These are phyloP conservation scores for Phalacrocorax aristotelis DNA, from an alignment of 2,113 vertebrate species.

Conservation along the genomic window DNA sequence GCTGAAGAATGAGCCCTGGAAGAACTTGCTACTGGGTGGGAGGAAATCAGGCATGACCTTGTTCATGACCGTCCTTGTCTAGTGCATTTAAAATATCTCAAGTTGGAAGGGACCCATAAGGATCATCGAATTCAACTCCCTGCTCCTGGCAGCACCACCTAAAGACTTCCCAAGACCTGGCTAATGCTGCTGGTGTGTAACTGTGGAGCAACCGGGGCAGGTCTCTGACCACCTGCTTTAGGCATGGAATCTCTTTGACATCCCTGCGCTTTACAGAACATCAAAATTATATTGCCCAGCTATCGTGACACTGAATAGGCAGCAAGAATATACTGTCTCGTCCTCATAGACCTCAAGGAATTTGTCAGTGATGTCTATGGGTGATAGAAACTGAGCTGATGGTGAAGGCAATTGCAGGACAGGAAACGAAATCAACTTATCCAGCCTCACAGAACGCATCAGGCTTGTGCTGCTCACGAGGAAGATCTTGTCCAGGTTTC, in stretches of 20 bases:
- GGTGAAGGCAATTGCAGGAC: neutral
- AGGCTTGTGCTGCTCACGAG: neutral
- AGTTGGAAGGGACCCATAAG: neutral
- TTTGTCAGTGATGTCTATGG: neutral
- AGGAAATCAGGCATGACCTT: neutral
- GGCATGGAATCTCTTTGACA: neutral
- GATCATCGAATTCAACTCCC: neutral
- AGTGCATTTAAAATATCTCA: neutral
- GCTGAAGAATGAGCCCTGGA: neutral
- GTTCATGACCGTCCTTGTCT: neutral
- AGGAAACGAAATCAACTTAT: neutral
- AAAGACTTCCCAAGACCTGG: neutral
- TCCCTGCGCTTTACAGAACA: neutral
- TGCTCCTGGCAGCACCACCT: neutral
- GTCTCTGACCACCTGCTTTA: neutral
- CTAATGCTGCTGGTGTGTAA: neutral
- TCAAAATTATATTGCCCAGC: neutral
- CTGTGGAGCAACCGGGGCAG: neutral
- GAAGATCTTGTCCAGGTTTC: neutral
- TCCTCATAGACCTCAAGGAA: neutral
- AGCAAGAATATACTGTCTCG: neutral
- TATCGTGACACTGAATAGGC: neutral
- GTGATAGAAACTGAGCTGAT: neutral
- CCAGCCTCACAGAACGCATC: neutral
- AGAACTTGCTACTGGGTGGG: no score